A percentile compares a stretch with the other conserved stretches of the same genome.
Evolutionary conservation across 2,888 invertebrate genomes (phyloP).

Genomic region (Drosophila nr. perissopoda): DNA sequence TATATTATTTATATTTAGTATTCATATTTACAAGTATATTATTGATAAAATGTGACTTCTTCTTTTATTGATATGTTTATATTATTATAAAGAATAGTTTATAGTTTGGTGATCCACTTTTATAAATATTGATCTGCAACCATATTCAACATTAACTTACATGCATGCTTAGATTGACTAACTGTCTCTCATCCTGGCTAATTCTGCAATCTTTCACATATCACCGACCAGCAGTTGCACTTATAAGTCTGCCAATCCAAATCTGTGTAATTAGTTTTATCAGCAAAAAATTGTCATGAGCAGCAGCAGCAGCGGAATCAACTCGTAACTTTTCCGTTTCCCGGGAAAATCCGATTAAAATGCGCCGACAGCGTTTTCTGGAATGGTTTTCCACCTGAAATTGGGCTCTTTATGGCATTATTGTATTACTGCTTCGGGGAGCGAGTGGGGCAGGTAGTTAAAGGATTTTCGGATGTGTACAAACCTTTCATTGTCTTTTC

Average conservation of each 20-base stretch:
- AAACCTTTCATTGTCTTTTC: slow-evolving; percentile 79
- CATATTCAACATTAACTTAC: background rate
- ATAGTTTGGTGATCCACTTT: background rate
- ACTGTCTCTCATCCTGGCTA: background rate
- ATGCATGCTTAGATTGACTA: background rate
- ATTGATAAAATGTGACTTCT: too few species aligned
- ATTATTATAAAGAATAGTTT: background rate
- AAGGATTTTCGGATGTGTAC: slow-evolving; percentile 27
- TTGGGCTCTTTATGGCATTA: slow-evolving; percentile 75
- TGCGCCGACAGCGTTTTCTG: slow-evolving; percentile 9
- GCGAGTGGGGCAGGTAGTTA: slow-evolving; percentile 2
- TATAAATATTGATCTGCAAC: background rate
- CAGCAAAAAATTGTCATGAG: slow-evolving; percentile 24
- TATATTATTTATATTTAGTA: too few species aligned
- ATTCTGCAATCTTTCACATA: background rate
- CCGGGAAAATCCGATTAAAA: slow-evolving; percentile 23
- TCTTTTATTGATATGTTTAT: background rate
- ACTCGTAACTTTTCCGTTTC: slow-evolving; percentile 19
- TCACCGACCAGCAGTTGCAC: background rate
- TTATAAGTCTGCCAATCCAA: slow-evolving; percentile 3
- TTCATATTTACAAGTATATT: too few species aligned
- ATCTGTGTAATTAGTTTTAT: slow-evolving; percentile 61
- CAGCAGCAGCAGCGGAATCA: slow-evolving; percentile 7
- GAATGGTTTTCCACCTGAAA: slow-evolving; percentile 49
- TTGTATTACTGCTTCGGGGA: slow-evolving; percentile 62